Conservation (phyloP, 2,113 vertebrate genomes). For the Baryphthengus martii region DNA sequence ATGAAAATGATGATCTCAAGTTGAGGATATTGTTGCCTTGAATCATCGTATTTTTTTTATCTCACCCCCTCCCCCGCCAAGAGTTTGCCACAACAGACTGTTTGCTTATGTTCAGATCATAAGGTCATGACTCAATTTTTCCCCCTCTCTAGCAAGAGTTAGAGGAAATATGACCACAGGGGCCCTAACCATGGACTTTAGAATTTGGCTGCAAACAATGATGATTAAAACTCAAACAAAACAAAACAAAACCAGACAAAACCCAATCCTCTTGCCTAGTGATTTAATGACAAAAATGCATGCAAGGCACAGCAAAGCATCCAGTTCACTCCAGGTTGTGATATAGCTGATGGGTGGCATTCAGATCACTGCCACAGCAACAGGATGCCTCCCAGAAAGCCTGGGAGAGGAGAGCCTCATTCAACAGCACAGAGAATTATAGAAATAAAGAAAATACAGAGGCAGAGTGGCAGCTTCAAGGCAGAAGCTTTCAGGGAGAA, state of each 20-base stretch:
- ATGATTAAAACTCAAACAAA: neutral
- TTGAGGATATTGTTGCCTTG: neutral
- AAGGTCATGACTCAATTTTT: neutral
- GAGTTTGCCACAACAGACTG: neutral
- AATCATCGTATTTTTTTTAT: conserved; percentile 6
- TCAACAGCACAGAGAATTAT: neutral
- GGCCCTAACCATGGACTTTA: conserved; percentile 8
- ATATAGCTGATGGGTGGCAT: neutral
- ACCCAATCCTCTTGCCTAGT: neutral
- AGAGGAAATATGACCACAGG: neutral
- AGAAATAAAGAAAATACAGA: neutral
- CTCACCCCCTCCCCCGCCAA: neutral
- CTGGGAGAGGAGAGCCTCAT: neutral
- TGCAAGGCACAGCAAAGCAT: neutral
- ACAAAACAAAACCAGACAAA: neutral
- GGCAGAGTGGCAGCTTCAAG: neutral
- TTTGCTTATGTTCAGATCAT: neutral
- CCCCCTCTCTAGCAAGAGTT: neutral
- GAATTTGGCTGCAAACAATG: conserved; percentile 8
- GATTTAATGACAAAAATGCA: neutral
- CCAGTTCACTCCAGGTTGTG: neutral
- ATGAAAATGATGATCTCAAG: neutral
- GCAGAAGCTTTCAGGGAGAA: neutral
- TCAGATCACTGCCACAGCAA: neutral
- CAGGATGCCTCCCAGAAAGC: neutral